Percentiles rank a stretch among this genome's conserved stretches.
Evolutionary conservation across 30 jellyfish, hydroid and myxozoan genomes (phyloP).

Genomic region (Cassiopea andromeda): DNA sequence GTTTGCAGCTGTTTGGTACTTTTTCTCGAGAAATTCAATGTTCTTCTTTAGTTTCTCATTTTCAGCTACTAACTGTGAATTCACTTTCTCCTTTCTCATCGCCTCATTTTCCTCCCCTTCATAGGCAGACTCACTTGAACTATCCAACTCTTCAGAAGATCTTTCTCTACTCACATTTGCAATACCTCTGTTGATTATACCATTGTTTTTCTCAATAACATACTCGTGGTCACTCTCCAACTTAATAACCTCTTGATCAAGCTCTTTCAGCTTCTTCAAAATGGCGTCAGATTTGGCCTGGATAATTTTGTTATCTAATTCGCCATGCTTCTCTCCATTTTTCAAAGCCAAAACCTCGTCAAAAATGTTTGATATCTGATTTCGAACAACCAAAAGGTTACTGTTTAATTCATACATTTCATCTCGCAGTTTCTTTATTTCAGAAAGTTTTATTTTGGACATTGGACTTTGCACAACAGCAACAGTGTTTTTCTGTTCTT

Average conservation of each 20-base stretch:
- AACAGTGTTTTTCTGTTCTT: constrained; percentile 79
- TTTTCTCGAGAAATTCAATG: constrained; percentile 36
- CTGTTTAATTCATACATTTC: constrained; percentile 76
- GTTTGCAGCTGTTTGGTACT: constrained; percentile 3
- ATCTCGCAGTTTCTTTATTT: constrained; percentile 86
- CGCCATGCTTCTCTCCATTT: constrained; percentile 41
- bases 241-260: constrained; percentile 60
- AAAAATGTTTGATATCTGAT: constrained; percentile 26
- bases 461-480: constrained; percentile 96
- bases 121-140: constrained; percentile 59
- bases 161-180: constrained; percentile 51
- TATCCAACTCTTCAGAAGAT: constrained; percentile 53
- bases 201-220: constrained; percentile 73
- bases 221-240: constrained; percentile 87
- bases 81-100: constrained; percentile 19
- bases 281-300: constrained; percentile 24
- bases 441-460: constrained; percentile 93
- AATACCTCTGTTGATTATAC: constrained; percentile 52
- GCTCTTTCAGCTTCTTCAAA: constrained; percentile 57
- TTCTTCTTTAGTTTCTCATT: constrained; percentile 36
- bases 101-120: constrained; percentile 56
- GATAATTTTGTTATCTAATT: constrained; percentile 15
- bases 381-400: constrained; percentile 57
- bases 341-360: constrained; percentile 72
- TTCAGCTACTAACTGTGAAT: constrained; percentile 53